Base-by-base conservation (phyloP, 2,113 vertebrate species). In the Eira barbara region DNA sequence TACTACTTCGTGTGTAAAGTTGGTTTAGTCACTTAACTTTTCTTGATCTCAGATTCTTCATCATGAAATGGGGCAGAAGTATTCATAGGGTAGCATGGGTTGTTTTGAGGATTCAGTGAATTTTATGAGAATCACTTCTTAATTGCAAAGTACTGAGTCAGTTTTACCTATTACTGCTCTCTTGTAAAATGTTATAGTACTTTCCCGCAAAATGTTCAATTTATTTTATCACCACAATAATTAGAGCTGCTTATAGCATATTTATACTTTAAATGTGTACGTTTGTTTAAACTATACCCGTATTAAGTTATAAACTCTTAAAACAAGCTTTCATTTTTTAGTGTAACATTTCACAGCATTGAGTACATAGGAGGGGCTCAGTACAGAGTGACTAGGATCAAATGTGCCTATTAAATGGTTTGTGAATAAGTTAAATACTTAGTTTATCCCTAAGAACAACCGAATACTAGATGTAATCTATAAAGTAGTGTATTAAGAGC, bases 51-150 rank as follows among this genome's bases (percentile, higher is more conserved):
- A 45, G 29, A 25, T 85, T 85, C 57, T 89, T 76, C 14, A 67
- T 67, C 17, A 78, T 0, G 86, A 88, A 93, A 55, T 47, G 42
- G 49, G n/a, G 6, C 31, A 67, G 57, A 52, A 18, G n/a, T 87
- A 4, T 6, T 4, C 15, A 1, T 31, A 21, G 49, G 5, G 1
- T 31, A 9, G 49, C 23, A 42, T n/a, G 45, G 42, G 10, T 14
- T 49, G 13, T 93, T 96, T 89, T 59, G 57, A 81, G 55, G 20
- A 96, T n/a, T 81, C 47, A 49, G 29, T 61, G 71, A 82, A 42
- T 73, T 98, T 79, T 81, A 42, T 82, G 73, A 82, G 74, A 93
- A 23, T 71, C 31, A 49, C 21, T 95, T 93, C 36, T 93, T 91
- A 52, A 15, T 42, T 91, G 36, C 20, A 69, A 61, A 87, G 31